These are phyloP conservation scores for Cataglyphis cursor DNA, from an alignment of 2,888 invertebrate genomes.

Conservation along the genomic window DNA sequence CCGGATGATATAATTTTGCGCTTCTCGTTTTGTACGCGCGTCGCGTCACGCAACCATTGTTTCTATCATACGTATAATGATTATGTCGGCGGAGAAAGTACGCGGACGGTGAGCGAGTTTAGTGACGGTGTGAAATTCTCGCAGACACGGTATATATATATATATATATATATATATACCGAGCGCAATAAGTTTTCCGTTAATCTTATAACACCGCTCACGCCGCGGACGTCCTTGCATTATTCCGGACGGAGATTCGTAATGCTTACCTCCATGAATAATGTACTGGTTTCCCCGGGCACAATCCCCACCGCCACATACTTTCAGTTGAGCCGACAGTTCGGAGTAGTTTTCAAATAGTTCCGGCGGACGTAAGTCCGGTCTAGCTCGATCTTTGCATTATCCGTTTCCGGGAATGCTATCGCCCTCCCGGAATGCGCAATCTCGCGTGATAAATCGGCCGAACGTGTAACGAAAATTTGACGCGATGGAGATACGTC, in stretches of 20 bases:
- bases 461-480: slow-evolving; percentile 62
- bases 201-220: slow-evolving; percentile 67
- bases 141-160: not conserved
- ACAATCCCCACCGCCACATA: slow-evolving; percentile 75
- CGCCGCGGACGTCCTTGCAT: slow-evolving; percentile 71
- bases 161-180: not conserved
- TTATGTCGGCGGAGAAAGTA: slow-evolving; percentile 25
- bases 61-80: slow-evolving; percentile 7
- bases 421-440: slow-evolving; percentile 56
- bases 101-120: not conserved
- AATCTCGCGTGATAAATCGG: slow-evolving; percentile 65
- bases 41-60: slow-evolving; percentile 36
- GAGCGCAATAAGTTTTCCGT: slow-evolving; percentile 73
- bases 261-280: slow-evolving; percentile 76
- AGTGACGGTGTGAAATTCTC: slow-evolving; percentile 18
- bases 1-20: slow-evolving; percentile 29
- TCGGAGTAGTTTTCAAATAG: slow-evolving; percentile 79
- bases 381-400: slow-evolving; percentile 76
- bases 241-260: slow-evolving; percentile 74
- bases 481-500: slow-evolving; percentile 24
- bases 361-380: slow-evolving; percentile 77
- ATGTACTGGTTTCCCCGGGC: slow-evolving; percentile 69
- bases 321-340: slow-evolving; percentile 78
- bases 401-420: slow-evolving; percentile 70
- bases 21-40: slow-evolving; percentile 9